Evolutionary conservation across 2,888 invertebrate species (phyloP), one percentile per base, ranked within the genome.

Genomic region (Melanargia galathea): DNA sequence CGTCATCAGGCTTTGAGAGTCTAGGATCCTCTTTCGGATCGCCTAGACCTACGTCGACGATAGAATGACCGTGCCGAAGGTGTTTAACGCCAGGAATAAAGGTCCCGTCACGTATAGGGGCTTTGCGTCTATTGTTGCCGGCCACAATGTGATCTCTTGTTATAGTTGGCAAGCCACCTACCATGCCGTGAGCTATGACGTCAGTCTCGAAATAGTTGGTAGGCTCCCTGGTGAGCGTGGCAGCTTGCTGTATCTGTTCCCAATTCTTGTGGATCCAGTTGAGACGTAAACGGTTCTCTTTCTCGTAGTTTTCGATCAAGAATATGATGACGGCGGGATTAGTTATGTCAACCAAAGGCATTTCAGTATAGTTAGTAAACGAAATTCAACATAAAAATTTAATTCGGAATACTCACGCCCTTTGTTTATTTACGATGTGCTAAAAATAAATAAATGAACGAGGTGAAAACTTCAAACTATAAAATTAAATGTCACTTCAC

Each of bases 281-380:
- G 7, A 80, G 65, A 0, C 83, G 76, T 5, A 81, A 66, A 2
- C 75, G 75, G 60, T 75, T 81, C 64, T 84, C 84, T 56, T 77
- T 82, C 48, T 82, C 80, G 67, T 81, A 81, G 57, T 74, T 79
- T 68, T 84, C 83, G 26, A 74, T 75, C 7, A 84, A 75, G 65
- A 83, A 79, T 59, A 75, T 77, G 49, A 83, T 81, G 2, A 80
- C 68, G n/a, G 74, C 75, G 0, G 84, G 84, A 24, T 79, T 80
- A 2, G 74, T 80, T 48, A 83, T 79, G 61, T 85, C 84, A 13
- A 75, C 22, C 33, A 78, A 61, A 58, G 82, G 74, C 81, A 84
- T 83, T 70, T 69, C 76, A 26, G 49, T 52, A n/a, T n/a, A 18
- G 33, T 52, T 10, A 18, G 16, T 16, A 18, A 38, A 30, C 20